Evolutionary conservation across 2,888 invertebrate species (phyloP), one percentile per base, ranked within the genome.

Genomic region (Incurvaria masculella): DNA sequence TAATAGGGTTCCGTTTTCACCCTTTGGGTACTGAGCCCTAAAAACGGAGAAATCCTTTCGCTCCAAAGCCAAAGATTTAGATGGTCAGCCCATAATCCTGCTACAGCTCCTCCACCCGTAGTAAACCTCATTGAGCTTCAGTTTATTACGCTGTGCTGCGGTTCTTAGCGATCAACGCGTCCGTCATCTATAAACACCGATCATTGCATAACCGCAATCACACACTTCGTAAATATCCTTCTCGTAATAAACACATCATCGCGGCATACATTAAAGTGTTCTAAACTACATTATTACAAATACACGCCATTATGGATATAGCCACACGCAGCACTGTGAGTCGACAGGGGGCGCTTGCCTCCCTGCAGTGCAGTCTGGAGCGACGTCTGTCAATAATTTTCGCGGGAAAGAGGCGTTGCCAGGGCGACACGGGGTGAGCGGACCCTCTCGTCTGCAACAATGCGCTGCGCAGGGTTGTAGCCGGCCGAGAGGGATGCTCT

Each of bases 301-400:
- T 67, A 65, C 65, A 63, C 65, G 61, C 59, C 58, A 44, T 46
- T 43, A 47, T 49, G 55, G 54, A 55, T 52, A 47, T 38, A 33
- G 33, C 42, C 42, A 49, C 44, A 39, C 27, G 38, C 49, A 48
- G 23, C 21, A 21, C 42, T 18, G 20, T 42, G 17, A 42, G 17
- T 42, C 42, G 4, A 39, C 40, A 39, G 46, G 11, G 42, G 26
- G 27, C 21, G 33, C 6, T 8, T 27, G 8, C 26, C 21, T 8
- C 26, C 21, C 8, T 23, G n/a, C n/a, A n/a, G n/a, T n/a, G n/a
- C n/a, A n/a, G 47, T 17, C 23, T 33, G 65, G 63, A 59, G 62
- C 61, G 59, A 59, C 57, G 68, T 64, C 69, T 71, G 71, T 73
- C 72, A 70, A 74, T 71, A 68, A 63, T 65, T 65, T 69, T 68